Percentiles rank a stretch among this genome's conserved stretches.
phyloP scores from a whole-genome alignment of 2,888 invertebrate species.

The Caradrina clavipalpis region DNA sequence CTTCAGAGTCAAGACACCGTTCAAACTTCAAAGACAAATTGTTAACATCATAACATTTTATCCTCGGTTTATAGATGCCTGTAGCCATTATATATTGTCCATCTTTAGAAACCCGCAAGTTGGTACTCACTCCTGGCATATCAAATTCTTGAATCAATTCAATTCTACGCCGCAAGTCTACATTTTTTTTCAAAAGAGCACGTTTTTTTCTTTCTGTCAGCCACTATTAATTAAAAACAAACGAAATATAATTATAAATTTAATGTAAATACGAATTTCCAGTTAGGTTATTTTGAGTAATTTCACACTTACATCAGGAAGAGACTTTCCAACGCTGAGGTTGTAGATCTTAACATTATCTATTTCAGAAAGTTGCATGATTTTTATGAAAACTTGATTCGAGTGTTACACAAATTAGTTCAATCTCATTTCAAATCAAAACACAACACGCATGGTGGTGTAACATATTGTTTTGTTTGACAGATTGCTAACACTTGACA shows the following conservation, averaged over 20 bases:
- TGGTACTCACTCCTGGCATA: constrained; percentile 98
- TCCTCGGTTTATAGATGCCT: constrained; percentile 98
- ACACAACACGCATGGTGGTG: constrained; percentile 11
- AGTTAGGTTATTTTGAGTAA: constrained; percentile 39
- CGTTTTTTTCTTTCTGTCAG: constrained; percentile 96
- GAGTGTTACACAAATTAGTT: neutral
- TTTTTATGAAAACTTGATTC: neutral
- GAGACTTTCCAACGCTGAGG: constrained; percentile 98
- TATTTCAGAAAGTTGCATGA: constrained; percentile 97
- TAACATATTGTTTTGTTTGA: constrained; percentile 1
- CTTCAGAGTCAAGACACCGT: constrained; percentile 98
- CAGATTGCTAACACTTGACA: too few relatives aligned
- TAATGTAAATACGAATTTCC: neutral
- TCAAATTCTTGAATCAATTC: constrained; percentile 99
- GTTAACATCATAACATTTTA: constrained; percentile 98
- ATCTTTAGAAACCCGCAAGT: constrained; percentile 96
- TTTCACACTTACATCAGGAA: constrained; percentile 96
- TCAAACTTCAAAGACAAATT: constrained; percentile 99
- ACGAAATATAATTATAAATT: constrained; percentile 1
- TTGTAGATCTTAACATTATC: constrained; percentile 99
- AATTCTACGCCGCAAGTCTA: constrained; percentile 97
- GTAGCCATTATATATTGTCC: constrained; percentile 97
- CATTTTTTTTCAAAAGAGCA: constrained; percentile 96
- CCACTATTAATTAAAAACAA: constrained; percentile 92
- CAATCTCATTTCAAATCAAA: constrained; percentile 19